phyloP scores from a whole-genome alignment of 2,113 vertebrate species.

The Peromyscus polionotus region DNA sequence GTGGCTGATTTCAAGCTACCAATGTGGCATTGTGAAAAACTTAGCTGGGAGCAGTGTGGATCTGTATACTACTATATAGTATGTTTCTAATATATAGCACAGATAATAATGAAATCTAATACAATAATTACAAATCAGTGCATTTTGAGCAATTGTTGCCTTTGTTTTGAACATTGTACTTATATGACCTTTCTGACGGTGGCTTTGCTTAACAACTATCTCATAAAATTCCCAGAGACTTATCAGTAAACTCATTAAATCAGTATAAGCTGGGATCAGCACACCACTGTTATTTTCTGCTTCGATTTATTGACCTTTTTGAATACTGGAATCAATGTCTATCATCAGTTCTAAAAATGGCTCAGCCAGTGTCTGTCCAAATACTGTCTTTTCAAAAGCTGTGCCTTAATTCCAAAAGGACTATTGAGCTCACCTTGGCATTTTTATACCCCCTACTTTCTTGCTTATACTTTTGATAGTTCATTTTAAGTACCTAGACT shows the following conservation, averaged over 20 bases:
- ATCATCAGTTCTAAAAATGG: background rate
- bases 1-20: background rate
- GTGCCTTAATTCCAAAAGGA: background rate
- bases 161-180: constrained; percentile 34
- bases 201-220: background rate
- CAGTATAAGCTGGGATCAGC: background rate
- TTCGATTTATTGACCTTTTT: background rate
- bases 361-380: background rate
- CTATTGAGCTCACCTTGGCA: background rate
- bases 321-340: background rate
- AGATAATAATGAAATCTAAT: background rate
- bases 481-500: background rate
- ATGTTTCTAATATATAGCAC: background rate
- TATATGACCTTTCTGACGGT: background rate
- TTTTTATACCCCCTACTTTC: background rate
- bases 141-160: background rate
- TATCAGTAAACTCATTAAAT: background rate
- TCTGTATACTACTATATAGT: background rate
- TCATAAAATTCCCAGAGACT: constrained; percentile 7
- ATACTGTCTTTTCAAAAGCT: background rate
- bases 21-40: background rate
- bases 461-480: background rate
- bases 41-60: background rate
- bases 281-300: background rate
- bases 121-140: background rate